Evolutionary conservation across 2,113 vertebrate species (phyloP).

Genomic region (Crotalus tigris): DNA sequence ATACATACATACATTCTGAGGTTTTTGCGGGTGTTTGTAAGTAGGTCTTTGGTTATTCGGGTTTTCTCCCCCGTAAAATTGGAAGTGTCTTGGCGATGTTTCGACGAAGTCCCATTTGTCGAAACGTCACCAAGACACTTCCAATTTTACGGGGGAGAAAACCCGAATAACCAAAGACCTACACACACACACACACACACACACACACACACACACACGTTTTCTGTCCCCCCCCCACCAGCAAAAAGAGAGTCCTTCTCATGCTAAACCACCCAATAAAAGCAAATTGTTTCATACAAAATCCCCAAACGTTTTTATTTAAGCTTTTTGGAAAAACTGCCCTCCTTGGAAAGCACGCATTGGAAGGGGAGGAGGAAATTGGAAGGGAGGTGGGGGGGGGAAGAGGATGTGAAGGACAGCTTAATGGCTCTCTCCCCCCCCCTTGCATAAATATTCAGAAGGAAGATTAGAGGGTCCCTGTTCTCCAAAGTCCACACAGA

Average conservation of each 20-base stretch:
- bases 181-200: too few species aligned
- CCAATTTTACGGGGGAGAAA: too few species aligned
- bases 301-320: slow-evolving; percentile 87
- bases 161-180: too few species aligned
- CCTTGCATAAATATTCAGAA: slow-evolving; percentile 89
- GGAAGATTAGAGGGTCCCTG: slow-evolving; percentile 83
- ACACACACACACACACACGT: too few species aligned
- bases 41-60: too few species aligned
- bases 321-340: slow-evolving; percentile 78
- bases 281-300: slow-evolving; percentile 81
- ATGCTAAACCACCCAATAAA: slow-evolving; percentile 77
- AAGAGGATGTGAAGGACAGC: slow-evolving; percentile 79
- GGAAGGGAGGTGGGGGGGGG: slow-evolving; percentile 26
- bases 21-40: too few species aligned
- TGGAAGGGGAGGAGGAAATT: slow-evolving; percentile 1
- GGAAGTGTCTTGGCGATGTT: too few species aligned
- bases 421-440: slow-evolving; percentile 74
- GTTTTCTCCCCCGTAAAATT: too few species aligned
- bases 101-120: too few species aligned
- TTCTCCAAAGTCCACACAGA: slow-evolving; percentile 84
- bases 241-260: slow-evolving; percentile 76
- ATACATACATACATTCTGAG: too few species aligned
- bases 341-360: slow-evolving; percentile 81
- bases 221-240: slow-evolving; percentile 23
- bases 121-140: too few species aligned